These are phyloP conservation scores for Lonchura striata DNA, from an alignment of 2,113 vertebrate genomes.

Conservation along the genomic window DNA sequence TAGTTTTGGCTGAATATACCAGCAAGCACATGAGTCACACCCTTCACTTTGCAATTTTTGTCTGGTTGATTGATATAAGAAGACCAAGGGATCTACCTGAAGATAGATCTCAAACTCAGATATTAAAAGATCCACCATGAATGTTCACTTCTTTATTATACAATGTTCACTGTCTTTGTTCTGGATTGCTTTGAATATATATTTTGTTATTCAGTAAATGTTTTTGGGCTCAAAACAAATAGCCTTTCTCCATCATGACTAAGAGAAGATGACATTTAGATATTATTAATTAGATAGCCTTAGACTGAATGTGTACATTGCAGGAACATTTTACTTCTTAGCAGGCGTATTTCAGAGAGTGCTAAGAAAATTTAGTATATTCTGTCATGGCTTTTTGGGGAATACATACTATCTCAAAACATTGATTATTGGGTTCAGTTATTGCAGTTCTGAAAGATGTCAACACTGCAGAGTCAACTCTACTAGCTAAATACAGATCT, in stretches of 20 bases:
- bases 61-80: conserved; percentile 26
- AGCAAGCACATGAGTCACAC: background rate
- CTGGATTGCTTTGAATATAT: background rate
- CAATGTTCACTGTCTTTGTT: background rate
- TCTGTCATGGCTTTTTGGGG: background rate
- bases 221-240: conserved; percentile 37
- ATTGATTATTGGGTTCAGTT: background rate
- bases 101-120: background rate
- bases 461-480: background rate
- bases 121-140: background rate
- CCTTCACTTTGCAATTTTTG: background rate
- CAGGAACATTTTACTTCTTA: conserved; percentile 3
- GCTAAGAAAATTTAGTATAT: background rate
- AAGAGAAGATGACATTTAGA: conserved; percentile 10
- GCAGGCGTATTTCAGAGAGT: background rate
- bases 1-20: conserved; percentile 16
- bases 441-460: background rate
- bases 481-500: background rate
- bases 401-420: background rate
- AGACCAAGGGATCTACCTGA: background rate
- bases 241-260: background rate
- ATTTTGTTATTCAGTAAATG: conserved; percentile 24
- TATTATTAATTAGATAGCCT: conserved; percentile 12
- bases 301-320: background rate
- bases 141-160: background rate